Conservation (phyloP, 2,888 invertebrate genomes). For the Prenolepis imparis region DNA sequence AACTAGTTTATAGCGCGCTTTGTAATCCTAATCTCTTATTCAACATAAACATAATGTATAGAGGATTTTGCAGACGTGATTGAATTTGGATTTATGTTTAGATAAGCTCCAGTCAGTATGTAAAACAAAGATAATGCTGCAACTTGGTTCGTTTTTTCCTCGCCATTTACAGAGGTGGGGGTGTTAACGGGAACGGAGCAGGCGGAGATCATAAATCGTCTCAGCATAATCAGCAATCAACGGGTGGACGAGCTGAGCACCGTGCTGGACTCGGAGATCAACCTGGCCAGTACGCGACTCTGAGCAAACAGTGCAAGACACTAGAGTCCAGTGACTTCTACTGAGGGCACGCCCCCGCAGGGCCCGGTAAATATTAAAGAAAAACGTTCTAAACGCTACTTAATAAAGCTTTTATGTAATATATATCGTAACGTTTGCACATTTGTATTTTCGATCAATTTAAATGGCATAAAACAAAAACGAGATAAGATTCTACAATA, state of each 20-base stretch:
- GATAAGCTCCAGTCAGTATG: conserved; percentile 58
- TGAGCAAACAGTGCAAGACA: conserved; percentile 98
- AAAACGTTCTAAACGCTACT: neutral
- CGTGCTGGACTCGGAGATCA: conserved; percentile 86
- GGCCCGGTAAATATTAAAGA: conserved; percentile 80
- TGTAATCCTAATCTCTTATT: conserved; percentile 33
- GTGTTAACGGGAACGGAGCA: conserved; percentile 85
- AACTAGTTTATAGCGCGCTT: conserved; percentile 46
- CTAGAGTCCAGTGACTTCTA: conserved; percentile 97
- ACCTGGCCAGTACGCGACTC: conserved; percentile 95
- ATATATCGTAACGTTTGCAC: neutral
- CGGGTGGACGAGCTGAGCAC: conserved; percentile 87
- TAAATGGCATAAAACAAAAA: neutral
- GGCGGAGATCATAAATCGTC: conserved; percentile 85
- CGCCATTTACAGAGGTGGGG: conserved; percentile 86
- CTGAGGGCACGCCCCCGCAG: conserved; percentile 92
- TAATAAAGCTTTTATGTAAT: neutral
- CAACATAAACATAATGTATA: conserved; percentile 36
- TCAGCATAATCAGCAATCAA: conserved; percentile 87
- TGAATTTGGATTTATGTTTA: conserved; percentile 50
- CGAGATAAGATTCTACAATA: neutral
- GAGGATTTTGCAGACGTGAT: conserved; percentile 40
- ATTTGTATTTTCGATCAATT: neutral
- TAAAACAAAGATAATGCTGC: conserved; percentile 80
- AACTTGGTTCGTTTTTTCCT: conserved; percentile 81